Evolutionary conservation across 1,140 invertebrate genomes (phyloP), one percentile per base, ranked within the genome.

Genomic region (Bombus huntii): DNA sequence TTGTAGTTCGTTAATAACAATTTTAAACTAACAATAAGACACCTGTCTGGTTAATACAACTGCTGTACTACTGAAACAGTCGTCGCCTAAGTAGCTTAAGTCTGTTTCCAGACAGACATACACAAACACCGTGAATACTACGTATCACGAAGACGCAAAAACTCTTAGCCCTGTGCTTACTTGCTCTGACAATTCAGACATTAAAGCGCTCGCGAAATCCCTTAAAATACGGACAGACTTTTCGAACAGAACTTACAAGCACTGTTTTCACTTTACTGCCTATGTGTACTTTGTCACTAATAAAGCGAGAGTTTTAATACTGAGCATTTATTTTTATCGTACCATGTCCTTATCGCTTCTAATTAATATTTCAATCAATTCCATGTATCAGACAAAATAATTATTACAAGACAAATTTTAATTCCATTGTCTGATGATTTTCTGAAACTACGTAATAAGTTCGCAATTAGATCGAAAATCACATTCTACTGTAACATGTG

Each of bases 11-110:
- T 79, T 34, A 66, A 47, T 31, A 34, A 66, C 25, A 71, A 70
- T 37, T 62, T 25, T n/a, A 76, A 39, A 59, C 34, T 31, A 13
- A 39, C 37, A 70, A 70, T 70, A 39, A 18, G 34, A 57, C 53
- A 28, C 31, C 44, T 2, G 42, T 22, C 9, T 22, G 66, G 25
- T 34, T 12, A n/a, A 73, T 62, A 22, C n/a, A 42, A 44, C 37
- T 12, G 80, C 22, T 62, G 15, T 57, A 73, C 70, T 81, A 42
- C 68, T 73, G 79, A 25, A 68, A 71, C 44, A 13, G 4, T 15
- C 18, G 6, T 42, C 47, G 44, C 42, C 6, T 68, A 72, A 81
- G 80, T 81, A 81, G 80, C 44, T 81, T 72, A 59, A 72, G 47
- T 13, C 22, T 22, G 34, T 28, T 28, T 59, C 3, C 39, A 70